phyloP scores from a whole-genome alignment of 2,888 invertebrate genomes.

The Lithosia quadra region DNA sequence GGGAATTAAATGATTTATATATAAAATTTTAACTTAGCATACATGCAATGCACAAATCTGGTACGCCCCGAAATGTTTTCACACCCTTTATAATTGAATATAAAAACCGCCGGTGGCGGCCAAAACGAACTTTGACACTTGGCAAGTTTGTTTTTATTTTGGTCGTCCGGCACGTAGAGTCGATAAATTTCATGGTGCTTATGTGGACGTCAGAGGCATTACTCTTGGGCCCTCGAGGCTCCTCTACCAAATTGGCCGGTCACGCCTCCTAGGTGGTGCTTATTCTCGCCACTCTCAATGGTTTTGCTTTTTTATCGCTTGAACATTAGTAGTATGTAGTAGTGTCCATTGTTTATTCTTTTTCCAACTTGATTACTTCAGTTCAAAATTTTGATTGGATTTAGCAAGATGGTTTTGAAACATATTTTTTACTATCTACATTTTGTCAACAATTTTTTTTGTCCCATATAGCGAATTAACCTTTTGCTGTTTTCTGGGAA shows the following conservation, averaged over 20 bases:
- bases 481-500: neutral
- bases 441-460: neutral
- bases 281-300: conserved; percentile 49
- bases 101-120: conserved; percentile 49
- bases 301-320: conserved; percentile 53
- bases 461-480: neutral
- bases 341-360: conserved; percentile 44
- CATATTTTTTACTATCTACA: neutral
- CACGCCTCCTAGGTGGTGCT: conserved; percentile 63
- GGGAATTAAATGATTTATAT: conserved; percentile 1
- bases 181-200: conserved; percentile 81
- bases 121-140: conserved; percentile 69
- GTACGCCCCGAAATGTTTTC: conserved; percentile 37
- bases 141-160: conserved; percentile 74
- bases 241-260: conserved; percentile 72
- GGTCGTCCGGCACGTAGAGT: conserved; percentile 72
- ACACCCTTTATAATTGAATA: conserved; percentile 52
- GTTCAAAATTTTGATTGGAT: conserved; percentile 39
- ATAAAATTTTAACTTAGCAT: neutral
- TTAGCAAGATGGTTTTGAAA: neutral
- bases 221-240: conserved; percentile 65
- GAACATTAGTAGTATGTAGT: conserved; percentile 48
- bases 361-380: conserved; percentile 15
- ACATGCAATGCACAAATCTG: conserved; percentile 32
- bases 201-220: conserved; percentile 74